These are phyloP conservation scores for Aleiodes testaceus DNA, from an alignment of 2,888 invertebrate genomes.

Conservation along the genomic window DNA sequence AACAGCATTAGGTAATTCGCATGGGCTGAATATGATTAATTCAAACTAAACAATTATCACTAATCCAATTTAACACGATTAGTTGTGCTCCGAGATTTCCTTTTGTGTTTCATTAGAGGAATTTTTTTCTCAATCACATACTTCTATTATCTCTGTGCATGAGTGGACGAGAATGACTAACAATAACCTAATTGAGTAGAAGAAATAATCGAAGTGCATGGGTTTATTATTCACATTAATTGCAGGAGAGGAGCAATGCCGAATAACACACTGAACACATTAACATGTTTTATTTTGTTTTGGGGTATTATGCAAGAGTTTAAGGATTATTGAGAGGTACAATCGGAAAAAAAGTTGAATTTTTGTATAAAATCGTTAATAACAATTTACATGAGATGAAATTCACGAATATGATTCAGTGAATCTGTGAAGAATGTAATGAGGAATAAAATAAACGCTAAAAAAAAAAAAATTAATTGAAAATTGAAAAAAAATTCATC, in stretches of 20 bases:
- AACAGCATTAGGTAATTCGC: conserved; percentile 27
- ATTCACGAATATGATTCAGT: too few species aligned
- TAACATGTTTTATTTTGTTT: conserved; percentile 7
- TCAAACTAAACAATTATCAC: not conserved
- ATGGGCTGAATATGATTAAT: not conserved
- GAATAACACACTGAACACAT: conserved; percentile 5
- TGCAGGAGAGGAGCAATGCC: conserved; percentile 20
- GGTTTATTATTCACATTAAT: conserved; percentile 2
- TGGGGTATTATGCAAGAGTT: not conserved
- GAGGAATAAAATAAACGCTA: too few species aligned
- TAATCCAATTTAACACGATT: conserved; percentile 5
- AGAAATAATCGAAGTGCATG: conserved; percentile 34
- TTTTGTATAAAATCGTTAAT: too few species aligned
- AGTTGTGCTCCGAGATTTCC: not conserved
- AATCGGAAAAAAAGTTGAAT: too few species aligned
- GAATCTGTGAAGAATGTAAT: too few species aligned
- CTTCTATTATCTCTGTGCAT: not conserved
- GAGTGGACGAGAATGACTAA: not conserved
- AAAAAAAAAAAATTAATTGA: too few species aligned
- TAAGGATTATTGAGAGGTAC: too few species aligned
- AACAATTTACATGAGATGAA: too few species aligned
- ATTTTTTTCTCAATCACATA: not conserved
- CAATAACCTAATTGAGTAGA: not conserved
- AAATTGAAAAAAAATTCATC: too few species aligned
- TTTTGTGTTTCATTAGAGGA: not conserved